Evolutionary conservation across 2,888 invertebrate species (phyloP), one percentile per base, ranked within the genome.

Genomic region (Heliconius ethilla): DNA sequence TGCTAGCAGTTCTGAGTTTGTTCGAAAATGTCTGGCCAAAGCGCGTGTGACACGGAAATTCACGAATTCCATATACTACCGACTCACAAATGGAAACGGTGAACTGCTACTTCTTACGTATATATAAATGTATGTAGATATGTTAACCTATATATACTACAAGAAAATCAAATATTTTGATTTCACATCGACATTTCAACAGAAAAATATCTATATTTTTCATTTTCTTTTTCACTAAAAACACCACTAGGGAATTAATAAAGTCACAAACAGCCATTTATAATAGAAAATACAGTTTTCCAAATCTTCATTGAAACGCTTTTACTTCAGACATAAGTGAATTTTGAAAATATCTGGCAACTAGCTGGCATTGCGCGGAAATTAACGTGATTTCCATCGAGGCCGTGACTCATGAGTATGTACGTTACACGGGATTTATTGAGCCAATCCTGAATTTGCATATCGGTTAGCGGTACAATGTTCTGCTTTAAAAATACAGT

Each of bases 371-470:
- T 66, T 27, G 55, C 73, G 45, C 78, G 76, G 78, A 76, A 78
- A 78, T 78, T 78, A 78, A 76, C 78, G 62, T 75, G 66, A 78
- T 78, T 78, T 76, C 76, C 76, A 78, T 78, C 75, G 73, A 70
- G 33, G 66, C 70, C 65, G 75, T 77, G 67, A 73, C 75, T 78
- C 78, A 78, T 78, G 78, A 76, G 78, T 69, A 79, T 73, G 76
- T 66, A 76, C 76, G 78, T 76, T 76, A 76, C 78, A 76, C 70
- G 76, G 76, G 78, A 79, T 79, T 79, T 79, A 79, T 79, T 76
- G 78, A 78, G 73, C 74, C 76, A 79, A 77, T 74, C 73, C 70
- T 75, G 65, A 55, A 72, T 73, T 79, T 75, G 70, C 72, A 79
- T 70, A 72, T 63, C 62, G 67, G 73, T 73, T 66, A 73, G 62